Evolutionary conservation across 1,140 invertebrate species (phyloP), one percentile per base, ranked within the genome.

Genomic region (Trichonephila clavata): DNA sequence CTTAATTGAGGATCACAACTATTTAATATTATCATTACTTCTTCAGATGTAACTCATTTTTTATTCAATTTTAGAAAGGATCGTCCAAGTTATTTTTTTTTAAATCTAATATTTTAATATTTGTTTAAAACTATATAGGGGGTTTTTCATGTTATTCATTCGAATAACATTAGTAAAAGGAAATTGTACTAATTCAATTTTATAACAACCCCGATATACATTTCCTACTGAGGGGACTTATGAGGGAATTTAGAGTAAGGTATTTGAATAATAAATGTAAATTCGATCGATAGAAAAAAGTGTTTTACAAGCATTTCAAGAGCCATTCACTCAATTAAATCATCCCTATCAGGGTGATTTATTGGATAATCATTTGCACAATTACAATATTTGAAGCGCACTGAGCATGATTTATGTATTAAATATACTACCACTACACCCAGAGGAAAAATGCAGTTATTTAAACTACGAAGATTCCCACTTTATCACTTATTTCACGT

Each of bases 251-350:
- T 16, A 18, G 71, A 39, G 27, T 77, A 77, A 39, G 27, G 27
- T 20, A 32, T 68, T 77, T 39, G 71, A 32, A 77, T 77, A 77
- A 77, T 77, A 27, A 77, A 77, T 77, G 18, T 18, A 77, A 77
- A 39, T 77, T 77, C 71, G 71, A 77, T 77, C 71, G 71, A 77
- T 77, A 32, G 27, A 77, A 77, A 77, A 77, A 77, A 77, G 68
- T 77, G 14, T 27, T 32, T 77, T 16, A 27, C 68, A 77, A 77
- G 68, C 24, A 77, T 32, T 32, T 13, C 71, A 18, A 39, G 71
- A 39, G 4, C 32, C 18, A 32, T 18, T 5, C 4, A 77, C 14
- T 77, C 32, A 77, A 77, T 77, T 77, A 77, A 77, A 77, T 77
- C 27, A 20, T 39, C 27, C 71, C 27, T 77, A 39, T 77, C 32